Conservation (phyloP, 2,888 invertebrate genomes). For the Hypolimnas misippus region DNA sequence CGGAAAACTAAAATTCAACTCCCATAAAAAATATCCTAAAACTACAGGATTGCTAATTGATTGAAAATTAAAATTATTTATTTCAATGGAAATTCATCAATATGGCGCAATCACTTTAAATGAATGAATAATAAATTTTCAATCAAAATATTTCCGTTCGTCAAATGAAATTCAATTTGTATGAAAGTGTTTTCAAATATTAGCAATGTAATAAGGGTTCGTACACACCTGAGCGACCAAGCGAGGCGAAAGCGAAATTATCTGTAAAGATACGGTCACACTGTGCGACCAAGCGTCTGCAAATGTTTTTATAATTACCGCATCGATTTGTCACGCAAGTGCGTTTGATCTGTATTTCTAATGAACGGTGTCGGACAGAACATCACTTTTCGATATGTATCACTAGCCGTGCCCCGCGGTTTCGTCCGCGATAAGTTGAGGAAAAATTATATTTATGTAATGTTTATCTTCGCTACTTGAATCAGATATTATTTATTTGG, state of each 20-base stretch:
- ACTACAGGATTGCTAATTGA: not conserved
- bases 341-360: not conserved
- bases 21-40: too few relatives aligned
- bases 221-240: not conserved
- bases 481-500: too few relatives aligned
- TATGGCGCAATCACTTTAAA: not conserved
- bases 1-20: too few relatives aligned
- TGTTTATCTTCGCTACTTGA: too few relatives aligned
- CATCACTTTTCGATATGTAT: not conserved
- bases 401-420: too few relatives aligned
- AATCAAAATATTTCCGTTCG: not conserved
- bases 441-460: too few relatives aligned
- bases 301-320: not conserved
- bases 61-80: not conserved
- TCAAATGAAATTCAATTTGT: not conserved
- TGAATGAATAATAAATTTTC: not conserved
- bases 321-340: not conserved
- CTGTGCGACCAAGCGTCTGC: not conserved
- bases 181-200: not conserved
- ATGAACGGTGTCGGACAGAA: not conserved
- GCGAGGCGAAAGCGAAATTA: not conserved
- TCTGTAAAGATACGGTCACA: not conserved
- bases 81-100: not conserved
- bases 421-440: too few relatives aligned
- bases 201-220: not conserved